phyloP scores from a whole-genome alignment of 2,113 vertebrate species.

The Ammodramus savannarum region DNA sequence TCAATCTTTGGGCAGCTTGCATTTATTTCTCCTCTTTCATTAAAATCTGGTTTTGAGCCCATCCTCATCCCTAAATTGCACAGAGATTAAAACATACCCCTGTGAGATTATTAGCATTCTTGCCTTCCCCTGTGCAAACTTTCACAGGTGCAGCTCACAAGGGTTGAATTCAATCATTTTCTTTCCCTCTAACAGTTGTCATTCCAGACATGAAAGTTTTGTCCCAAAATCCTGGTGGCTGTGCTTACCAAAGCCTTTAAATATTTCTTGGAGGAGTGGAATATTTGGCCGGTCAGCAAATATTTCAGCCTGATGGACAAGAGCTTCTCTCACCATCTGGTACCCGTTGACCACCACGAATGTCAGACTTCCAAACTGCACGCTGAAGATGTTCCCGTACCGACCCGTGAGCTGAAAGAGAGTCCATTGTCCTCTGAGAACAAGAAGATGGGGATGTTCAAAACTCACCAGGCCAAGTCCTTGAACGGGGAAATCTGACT shows the following conservation, averaged over 20 bases:
- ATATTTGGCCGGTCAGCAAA: constrained; percentile 76
- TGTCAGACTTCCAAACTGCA: constrained; percentile 73
- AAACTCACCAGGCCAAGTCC: neutral
- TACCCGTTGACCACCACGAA: constrained; percentile 78
- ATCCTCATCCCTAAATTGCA: neutral
- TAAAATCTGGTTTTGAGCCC: neutral
- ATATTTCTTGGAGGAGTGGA: constrained; percentile 63
- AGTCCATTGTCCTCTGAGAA: neutral
- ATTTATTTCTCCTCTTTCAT: neutral
- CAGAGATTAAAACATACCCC: neutral
- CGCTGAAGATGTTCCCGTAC: constrained; percentile 81
- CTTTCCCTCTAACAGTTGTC: neutral
- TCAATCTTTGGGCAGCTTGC: fast-evolving
- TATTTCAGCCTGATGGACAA: constrained; percentile 78
- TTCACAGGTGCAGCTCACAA: neutral
- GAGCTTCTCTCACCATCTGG: constrained; percentile 82
- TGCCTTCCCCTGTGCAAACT: neutral
- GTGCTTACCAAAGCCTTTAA: constrained; percentile 53
- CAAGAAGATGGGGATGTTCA: neutral
- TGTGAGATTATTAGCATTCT: neutral
- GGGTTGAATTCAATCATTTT: neutral
- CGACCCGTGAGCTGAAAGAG: constrained; percentile 74
- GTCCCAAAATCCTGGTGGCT: neutral
- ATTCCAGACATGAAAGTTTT: neutral
- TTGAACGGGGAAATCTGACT: neutral